These are phyloP conservation scores for Poecilobothrus nobilitatus DNA, from an alignment of 2,888 invertebrate species.

Conservation along the genomic window DNA sequence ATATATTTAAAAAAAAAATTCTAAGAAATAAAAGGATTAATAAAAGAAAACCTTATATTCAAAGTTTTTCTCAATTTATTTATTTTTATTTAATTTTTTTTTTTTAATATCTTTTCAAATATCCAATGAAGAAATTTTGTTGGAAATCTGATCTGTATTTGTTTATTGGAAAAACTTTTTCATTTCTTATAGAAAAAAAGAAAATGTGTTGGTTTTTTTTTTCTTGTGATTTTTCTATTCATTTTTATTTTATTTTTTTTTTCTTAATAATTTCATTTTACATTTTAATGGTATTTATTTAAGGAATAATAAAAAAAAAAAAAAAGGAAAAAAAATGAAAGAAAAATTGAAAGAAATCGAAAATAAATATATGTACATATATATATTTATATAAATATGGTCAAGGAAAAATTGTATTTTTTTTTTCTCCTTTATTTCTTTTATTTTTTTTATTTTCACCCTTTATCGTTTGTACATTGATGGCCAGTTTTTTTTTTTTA, in stretches of 20 bases:
- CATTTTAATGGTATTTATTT: slow-evolving; percentile 6
- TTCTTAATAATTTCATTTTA: slow-evolving; percentile 2
- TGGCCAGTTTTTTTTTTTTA: background rate
- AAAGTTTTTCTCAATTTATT: too few species aligned
- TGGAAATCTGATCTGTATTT: slow-evolving; percentile 24
- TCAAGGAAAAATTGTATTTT: background rate
- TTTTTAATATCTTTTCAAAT: too few species aligned
- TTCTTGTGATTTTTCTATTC: background rate
- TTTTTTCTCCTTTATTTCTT: too few species aligned
- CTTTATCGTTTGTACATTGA: background rate
- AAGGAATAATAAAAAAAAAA: background rate
- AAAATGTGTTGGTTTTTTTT: background rate
- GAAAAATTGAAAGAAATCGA: too few species aligned
- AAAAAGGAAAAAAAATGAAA: too few species aligned
- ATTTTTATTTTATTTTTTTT: too few species aligned
- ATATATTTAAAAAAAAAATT: too few species aligned
- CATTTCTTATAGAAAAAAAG: slow-evolving; percentile 2
- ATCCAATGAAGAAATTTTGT: too few species aligned
- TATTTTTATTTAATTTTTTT: too few species aligned
- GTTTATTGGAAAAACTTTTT: slow-evolving; percentile 17
- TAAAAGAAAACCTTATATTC: too few species aligned
- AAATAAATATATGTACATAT: too few species aligned
- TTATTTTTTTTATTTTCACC: background rate
- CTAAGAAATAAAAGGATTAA: too few species aligned
- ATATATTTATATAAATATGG: background rate